Conservation (phyloP, 2,888 invertebrate species). For the Drosophila mimetica region DNA sequence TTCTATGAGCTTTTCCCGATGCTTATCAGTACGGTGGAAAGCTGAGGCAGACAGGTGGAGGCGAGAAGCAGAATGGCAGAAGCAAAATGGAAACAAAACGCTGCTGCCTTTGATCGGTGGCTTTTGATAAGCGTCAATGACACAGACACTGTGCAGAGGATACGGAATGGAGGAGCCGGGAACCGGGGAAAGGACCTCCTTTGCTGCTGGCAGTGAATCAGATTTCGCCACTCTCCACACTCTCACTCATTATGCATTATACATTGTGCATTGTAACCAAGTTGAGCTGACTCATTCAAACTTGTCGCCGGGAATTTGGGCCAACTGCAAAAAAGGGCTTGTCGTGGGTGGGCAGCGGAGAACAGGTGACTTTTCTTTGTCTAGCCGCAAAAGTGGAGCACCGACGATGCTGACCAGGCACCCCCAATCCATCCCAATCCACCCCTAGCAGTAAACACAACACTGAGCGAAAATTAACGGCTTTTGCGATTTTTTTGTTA, state of each 20-base stretch:
- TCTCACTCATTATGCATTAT: slow-evolving; percentile 24
- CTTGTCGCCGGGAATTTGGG: slow-evolving; percentile 11
- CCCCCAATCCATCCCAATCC: not conserved
- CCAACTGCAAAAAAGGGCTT: not conserved
- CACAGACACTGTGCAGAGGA: slow-evolving; percentile 35
- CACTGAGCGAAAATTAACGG: not conserved
- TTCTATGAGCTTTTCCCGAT: not conserved
- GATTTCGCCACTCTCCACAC: slow-evolving; percentile 16
- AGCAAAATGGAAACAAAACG: slow-evolving; percentile 41
- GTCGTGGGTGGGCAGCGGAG: not conserved
- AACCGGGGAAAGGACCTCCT: slow-evolving; percentile 16
- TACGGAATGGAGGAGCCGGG: slow-evolving; percentile 2
- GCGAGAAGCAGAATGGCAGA: slow-evolving; percentile 18
- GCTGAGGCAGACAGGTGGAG: slow-evolving; percentile 1
- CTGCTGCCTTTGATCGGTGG: slow-evolving; percentile 60
- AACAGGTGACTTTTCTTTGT: slow-evolving; percentile 12
- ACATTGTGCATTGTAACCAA: slow-evolving; percentile 18
- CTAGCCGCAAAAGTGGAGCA: slow-evolving; percentile 15
- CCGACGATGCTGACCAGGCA: slow-evolving; percentile 9
- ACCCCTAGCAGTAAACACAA: not conserved
- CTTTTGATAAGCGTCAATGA: slow-evolving; percentile 63
- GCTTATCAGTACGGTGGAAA: slow-evolving; percentile 1
- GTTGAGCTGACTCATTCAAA: slow-evolving; percentile 18
- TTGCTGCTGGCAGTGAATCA: slow-evolving; percentile 26
- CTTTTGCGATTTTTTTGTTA: no score